Base-by-base conservation (phyloP, 2,113 vertebrate genomes). In the Muntiacus muntjak region DNA sequence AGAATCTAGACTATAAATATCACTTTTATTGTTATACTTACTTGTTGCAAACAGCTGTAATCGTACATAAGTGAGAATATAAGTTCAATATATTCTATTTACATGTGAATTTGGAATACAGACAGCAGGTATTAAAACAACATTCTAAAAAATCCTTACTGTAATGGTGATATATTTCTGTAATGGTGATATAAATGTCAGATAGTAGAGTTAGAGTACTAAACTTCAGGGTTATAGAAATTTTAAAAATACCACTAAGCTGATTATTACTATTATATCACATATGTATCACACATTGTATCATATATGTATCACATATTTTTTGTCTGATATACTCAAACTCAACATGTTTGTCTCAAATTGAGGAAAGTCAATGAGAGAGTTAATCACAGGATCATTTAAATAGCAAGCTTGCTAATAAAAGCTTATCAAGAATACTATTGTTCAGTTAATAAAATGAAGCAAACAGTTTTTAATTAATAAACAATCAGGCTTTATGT, bases 41-140 rank as follows among this genome's bases (percentile, higher is more conserved):
- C 45, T n/a, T 89, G 28, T 57, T 97, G 17, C 60, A 92, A 87
- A 91, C 30, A 87, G 54, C 33, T 93, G 13, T 76, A 67, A 87
- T 21, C 43, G 2, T 83, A 52, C 3, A 33, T 86, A 94, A 96
- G 30, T 81, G 16, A 95, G 33, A 92, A 97, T 45, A 54, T 19
- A 93, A 90, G 10, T 87, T 67, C 6, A 62, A 25, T 84, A 16
- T 97, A 87, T 93, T 94, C 54, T 96, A 54, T 83, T 91, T 96
- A 91, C 50, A 86, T 82, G 76, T 96, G 58, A 96, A 89, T 36
- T 81, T 81, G n/a, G 58, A 13, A 96, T 62, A 86, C 23, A 94
- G 58, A 67, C 23, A 95, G 88, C 10, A 82, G 26, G 33, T 36
- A 81, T 82, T 82, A 95, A 85, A 88, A 86, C 43, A 87, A 84